phyloP scores from a whole-genome alignment of 2,797 vertebrate genomes.

The Phylloscopus collybita region DNA sequence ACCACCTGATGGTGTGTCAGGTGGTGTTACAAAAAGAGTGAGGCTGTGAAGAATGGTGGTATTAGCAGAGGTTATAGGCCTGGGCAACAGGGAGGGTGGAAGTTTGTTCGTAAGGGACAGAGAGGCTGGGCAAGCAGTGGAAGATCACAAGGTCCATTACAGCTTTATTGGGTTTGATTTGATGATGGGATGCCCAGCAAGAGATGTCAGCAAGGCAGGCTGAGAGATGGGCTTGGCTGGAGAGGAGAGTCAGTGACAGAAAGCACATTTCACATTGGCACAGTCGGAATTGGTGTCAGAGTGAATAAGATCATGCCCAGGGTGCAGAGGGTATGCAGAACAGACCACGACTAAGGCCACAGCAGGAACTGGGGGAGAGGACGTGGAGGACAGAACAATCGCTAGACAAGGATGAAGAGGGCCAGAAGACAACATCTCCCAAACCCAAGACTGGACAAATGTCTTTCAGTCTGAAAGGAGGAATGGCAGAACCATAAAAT shows the following conservation, averaged over 20 bases:
- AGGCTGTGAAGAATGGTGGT: neutral
- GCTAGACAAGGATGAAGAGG: neutral
- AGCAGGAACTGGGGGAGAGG: neutral
- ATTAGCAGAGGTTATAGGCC: neutral
- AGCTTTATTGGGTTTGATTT: neutral
- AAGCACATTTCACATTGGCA: neutral
- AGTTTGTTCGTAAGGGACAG: neutral
- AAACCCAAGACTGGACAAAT: neutral
- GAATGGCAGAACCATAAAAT: neutral
- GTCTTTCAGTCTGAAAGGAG: neutral
- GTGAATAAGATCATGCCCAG: neutral
- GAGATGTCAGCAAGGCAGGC: neutral
- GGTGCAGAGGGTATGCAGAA: neutral
- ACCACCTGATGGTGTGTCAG: neutral
- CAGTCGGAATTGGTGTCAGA: neutral
- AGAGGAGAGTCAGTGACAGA: neutral
- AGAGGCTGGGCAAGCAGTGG: neutral
- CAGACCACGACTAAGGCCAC: neutral
- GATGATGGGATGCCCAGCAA: neutral
- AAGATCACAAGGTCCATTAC: neutral
- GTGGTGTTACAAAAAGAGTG: neutral
- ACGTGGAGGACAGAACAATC: rapidly evolving
- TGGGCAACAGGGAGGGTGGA: neutral
- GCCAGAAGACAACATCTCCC: neutral
- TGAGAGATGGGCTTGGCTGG: neutral